Evolutionary conservation across 2,888 invertebrate genomes (phyloP), one percentile per base, ranked within the genome.

Genomic region (Pharmacophagus antenor): DNA sequence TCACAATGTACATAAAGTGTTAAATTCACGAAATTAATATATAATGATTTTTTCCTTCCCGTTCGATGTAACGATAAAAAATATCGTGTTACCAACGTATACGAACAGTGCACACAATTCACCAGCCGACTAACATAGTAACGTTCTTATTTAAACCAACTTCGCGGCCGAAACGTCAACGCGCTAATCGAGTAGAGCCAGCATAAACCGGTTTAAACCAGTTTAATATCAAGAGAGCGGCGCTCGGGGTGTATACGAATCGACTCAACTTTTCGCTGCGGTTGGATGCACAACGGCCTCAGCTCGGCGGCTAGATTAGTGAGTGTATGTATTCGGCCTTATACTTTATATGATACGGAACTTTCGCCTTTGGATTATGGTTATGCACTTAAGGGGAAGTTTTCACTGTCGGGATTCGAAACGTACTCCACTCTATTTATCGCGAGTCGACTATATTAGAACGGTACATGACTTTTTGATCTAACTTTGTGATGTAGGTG

Each of bases 141-240:
- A 59, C 27, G 18, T 49, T 42, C 55, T 50, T 81, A 83, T 83
- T 83, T 83, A 84, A 84, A 83, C 81, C 76, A 69, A 79, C 84
- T 78, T 80, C 76, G 75, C 73, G 67, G 70, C 66, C 62, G 55
- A 59, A 67, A 69, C 81, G 84, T 78, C 82, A 82, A 81, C 83
- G 80, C 80, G 83, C 79, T 88, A 85, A 88, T 88, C 86, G 85
- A 85, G 86, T 87, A 85, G 86, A 88, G 82, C 86, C 84, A 77
- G 82, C 74, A 79, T 85, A 84, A 84, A 85, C 85, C 84, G 73
- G 80, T 79, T 76, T 84, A 80, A 88, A 85, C 84, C 78, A 77
- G 84, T 85, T 85, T 85, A 86, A 86, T 86, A 85, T 85, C 82
- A 81, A 82, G 82, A 78, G 80, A 74, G 78, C 74, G 71, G 65